A percentile compares a stretch with the other conserved stretches of the same genome.
These are phyloP conservation scores for Drosophila sturtevanti DNA, from an alignment of 1,140 invertebrate genomes.

Conservation along the genomic window DNA sequence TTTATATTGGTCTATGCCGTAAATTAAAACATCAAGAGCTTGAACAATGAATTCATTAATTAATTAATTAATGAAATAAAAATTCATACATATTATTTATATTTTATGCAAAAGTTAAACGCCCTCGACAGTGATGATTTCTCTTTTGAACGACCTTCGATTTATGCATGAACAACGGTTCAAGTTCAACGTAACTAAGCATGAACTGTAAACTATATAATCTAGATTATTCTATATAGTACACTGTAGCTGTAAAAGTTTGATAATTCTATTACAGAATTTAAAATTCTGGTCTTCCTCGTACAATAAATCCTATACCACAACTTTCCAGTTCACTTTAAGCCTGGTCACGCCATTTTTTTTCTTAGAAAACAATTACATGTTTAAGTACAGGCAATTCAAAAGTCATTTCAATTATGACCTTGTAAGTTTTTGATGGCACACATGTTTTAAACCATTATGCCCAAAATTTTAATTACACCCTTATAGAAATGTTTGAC, in stretches of 20 bases:
- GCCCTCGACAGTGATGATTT: slow-evolving; percentile 27
- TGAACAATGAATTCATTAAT: slow-evolving; percentile 35
- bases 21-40: slow-evolving; percentile 33
- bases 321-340: neutral
- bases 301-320: no score
- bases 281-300: no score
- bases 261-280: no score
- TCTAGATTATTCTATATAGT: neutral
- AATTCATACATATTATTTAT: slow-evolving; percentile 1
- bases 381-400: slow-evolving; percentile 17
- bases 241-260: no score
- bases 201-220: neutral
- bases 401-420: slow-evolving; percentile 19
- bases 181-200: slow-evolving; percentile 2
- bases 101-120: slow-evolving; percentile 24
- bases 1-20: slow-evolving; percentile 13
- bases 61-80: slow-evolving; percentile 31
- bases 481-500: slow-evolving; percentile 47
- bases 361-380: neutral
- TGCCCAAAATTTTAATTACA: slow-evolving; percentile 35
- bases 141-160: neutral
- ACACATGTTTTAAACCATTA: slow-evolving; percentile 14
- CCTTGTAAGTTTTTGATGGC: slow-evolving; percentile 37
- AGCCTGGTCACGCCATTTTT: neutral
- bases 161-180: neutral